phyloP scores from a whole-genome alignment of 2,113 vertebrate genomes.

The Oryzias javanicus region DNA sequence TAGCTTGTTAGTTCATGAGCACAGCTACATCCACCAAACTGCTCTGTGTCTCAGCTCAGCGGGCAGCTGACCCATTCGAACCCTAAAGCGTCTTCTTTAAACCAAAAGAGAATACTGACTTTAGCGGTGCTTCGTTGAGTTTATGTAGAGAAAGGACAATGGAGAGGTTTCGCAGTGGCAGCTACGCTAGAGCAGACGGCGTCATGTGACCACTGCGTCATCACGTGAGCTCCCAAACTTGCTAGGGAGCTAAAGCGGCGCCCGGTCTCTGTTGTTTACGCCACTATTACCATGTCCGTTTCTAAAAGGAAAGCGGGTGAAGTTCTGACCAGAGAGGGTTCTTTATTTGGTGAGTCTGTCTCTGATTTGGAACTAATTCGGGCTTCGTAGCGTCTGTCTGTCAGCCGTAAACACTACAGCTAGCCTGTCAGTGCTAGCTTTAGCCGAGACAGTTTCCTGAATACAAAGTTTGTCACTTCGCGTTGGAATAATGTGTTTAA shows the following conservation, averaged over 20 bases:
- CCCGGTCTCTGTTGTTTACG: background rate
- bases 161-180: constrained; percentile 4
- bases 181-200: background rate
- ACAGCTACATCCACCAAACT: too few species aligned
- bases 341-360: constrained; percentile 12
- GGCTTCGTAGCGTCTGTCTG: fast-evolving
- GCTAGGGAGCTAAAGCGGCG: background rate
- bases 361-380: background rate
- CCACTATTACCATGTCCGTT: background rate
- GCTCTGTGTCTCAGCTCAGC: background rate
- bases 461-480: constrained; percentile 15
- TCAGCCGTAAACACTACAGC: constrained; percentile 11
- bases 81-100: background rate
- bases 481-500: background rate
- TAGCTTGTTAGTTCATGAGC: constrained; percentile 16
- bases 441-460: constrained; percentile 5
- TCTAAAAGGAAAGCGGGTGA: background rate
- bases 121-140: background rate
- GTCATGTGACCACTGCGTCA: constrained; percentile 54
- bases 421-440: constrained; percentile 30
- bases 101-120: too few species aligned
- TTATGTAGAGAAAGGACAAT: background rate
- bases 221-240: constrained; percentile 50
- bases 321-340: background rate
- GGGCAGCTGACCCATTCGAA: constrained; percentile 17